Evolutionary conservation across 2,888 invertebrate genomes (phyloP), one percentile per base, ranked within the genome.

Genomic region (Cheilosia pagana): DNA sequence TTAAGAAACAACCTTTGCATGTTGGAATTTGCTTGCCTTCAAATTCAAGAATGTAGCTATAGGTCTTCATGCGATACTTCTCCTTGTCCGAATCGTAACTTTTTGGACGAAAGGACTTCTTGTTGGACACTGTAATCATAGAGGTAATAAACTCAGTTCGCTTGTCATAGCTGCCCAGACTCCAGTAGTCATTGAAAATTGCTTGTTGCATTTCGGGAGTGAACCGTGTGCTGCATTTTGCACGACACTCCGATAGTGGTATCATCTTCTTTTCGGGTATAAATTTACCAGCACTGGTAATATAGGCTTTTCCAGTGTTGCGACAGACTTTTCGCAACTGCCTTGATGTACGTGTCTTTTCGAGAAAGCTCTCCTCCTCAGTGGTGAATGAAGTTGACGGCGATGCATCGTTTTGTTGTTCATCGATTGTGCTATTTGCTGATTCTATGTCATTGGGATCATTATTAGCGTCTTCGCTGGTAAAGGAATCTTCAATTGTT

Each of bases 141-240:
- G 71, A 67, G 1, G 82, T 68, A 31, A 81, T 68, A 62, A 65
- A 87, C 35, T 71, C 81, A 45, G 86, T 52, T n/a, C 86, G 86
- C 25, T 67, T 81, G 19, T 87, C 82, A 31, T 87, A 86, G 53
- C 75, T 85, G 8, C 87, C 81, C 45, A 85, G 55, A 12, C 39
- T 60, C 83, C 82, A 87, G 62, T 87, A 87, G 0, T 76, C 68
- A 41, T 79, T 65, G 60, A 86, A 85, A 10, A 86, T 87, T 8
- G 79, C 43, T 68, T 87, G 71, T 48, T 81, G 81, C 60, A 70
- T 77, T 60, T 82, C 79, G 14, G 59, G 45, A 8, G 87, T 75
- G 12, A 87, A 86, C 63, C 75, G 65, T 23, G 79, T 76, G 53
- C 65, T 72, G 59, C 83, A 87, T n/a, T 75, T 87, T 21, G 81